Base-by-base conservation (phyloP, 1,140 invertebrate species). In the Drosophila novamexicana region DNA sequence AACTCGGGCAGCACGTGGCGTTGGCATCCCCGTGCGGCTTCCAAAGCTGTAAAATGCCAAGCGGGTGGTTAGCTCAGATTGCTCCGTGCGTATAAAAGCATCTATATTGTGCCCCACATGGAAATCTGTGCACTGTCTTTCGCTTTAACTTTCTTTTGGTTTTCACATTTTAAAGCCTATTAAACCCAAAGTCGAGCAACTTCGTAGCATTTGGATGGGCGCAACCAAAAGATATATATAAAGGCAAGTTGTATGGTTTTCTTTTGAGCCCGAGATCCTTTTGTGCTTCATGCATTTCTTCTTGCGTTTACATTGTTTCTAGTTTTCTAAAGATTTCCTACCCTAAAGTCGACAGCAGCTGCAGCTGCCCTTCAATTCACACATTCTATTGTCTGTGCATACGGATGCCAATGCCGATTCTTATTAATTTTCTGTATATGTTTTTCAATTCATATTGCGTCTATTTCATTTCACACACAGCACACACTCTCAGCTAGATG, bases 1-100 rank as follows among this genome's bases (percentile, higher is more conserved):
- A 54, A 63, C 59, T 56, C 61, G 7, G 7, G 65, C 72, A 71
- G 79, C 84, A 88, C 79, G 83, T 88, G 50, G 50, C 50, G 22
- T 29, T 29, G 9, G 83, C 78, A 40, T 79, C 79, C 76, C 69
- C 53, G 63, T 49, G 57, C 83, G 82, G 68, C 79, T 63, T 86
- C 82, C 67, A 39, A 64, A 59, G 59, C 75, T 66, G 82, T 78
- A 70, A 82, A 79, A 82, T 79, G 71, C 77, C 77, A 81, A 65
- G 70, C 56, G 56, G 54, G 62, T 58, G 62, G 61, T 66, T 66
- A 39, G 62, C 69, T 58, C 14, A 66, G 69, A 66, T 72, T 72
- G 59, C 4, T 29, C 36, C 22, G 54, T 14, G 69, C 52, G 52
- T 71, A 40, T 12, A 50, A 49, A 57, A 58, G 39, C 56, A 40